Evolutionary conservation across 2,888 invertebrate genomes (phyloP), one percentile per base, ranked within the genome.

Genomic region (Marronus borbonicus): DNA sequence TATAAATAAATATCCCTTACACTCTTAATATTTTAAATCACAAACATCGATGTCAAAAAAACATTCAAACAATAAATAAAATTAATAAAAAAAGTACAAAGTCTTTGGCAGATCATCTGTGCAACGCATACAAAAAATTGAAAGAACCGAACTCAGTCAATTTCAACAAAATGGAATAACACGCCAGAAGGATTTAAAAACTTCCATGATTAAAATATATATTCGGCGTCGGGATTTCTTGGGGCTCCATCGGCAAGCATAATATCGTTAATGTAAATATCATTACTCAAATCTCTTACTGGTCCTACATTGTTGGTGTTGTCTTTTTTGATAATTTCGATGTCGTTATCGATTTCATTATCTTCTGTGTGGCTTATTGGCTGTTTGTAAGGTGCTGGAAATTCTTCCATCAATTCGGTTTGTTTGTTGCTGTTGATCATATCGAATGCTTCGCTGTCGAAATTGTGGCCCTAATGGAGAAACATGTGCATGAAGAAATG

Each of bases 211-310:
- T 60, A 60, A 62, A 58, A 39, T 28, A 74, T 74, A 28, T 28
- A 81, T 81, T 87, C 88, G 0, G 87, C 87, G 81, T 88, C 86
- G 0, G 87, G 87, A 82, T 88, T 85, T 5, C 75, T 79, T 24
- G 83, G 83, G n/a, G 82, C 84, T 4, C 85, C 86, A 10, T 84
- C 82, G 58, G 78, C 78, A 8, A 65, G 74, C 78, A 82, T 44
- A 44, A 82, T 77, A 17, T 82, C 80, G 74, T 84, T 84, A 7
- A 84, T 82, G 20, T 80, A 72, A 8, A 82, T 84, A 50, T 84
- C 84, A 50, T 80, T 81, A 66, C 79, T 80, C 49, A 84, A 77
- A 81, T 83, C 83, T 64, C 68, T 74, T 31, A 78, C 14, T 5
- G 79, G 76, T 52, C 72, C 72, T 36, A 49, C n/a, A 24, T 74